Base-by-base conservation (phyloP, 2,113 vertebrate species). In the Noturus placidus region DNA sequence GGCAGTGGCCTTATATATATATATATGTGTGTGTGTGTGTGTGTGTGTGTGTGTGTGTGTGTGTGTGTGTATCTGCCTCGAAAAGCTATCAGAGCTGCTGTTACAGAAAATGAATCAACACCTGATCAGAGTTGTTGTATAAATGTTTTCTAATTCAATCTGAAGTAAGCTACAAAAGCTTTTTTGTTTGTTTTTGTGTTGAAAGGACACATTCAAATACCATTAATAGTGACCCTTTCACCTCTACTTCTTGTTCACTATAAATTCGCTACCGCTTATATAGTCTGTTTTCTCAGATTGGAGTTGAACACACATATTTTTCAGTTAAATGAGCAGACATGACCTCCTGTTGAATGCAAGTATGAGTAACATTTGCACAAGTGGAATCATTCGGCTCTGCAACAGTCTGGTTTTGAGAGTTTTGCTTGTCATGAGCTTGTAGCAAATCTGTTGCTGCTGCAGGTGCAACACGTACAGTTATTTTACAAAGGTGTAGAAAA, bases 1-100 rank as follows among this genome's bases (percentile, higher is more conserved):
- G 87, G 87, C 89, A 59, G 69, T 82, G 82, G 27, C 59, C 87
- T 85, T 78, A 15, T n/a, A n/a, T n/a, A n/a, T n/a, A n/a, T n/a
- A n/a, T n/a, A n/a, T n/a, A n/a, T n/a, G n/a, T n/a, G n/a, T n/a
- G n/a, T n/a, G n/a, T n/a, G n/a, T n/a, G n/a, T n/a, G n/a, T n/a
- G n/a, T n/a, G n/a, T n/a, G n/a, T n/a, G n/a, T n/a, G n/a, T n/a
- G n/a, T n/a, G n/a, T n/a, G n/a, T n/a, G n/a, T n/a, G n/a, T n/a
- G n/a, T n/a, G n/a, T n/a, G n/a, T n/a, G n/a, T n/a, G 38, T 42
- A 42, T 25, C 59, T 61, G 22, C 22, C 59, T 61, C 6, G 20
- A 19, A 22, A 20, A 59, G 5, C 57, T 22, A 59, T 59, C 5
- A 59, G 57, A 5, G 17, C 19, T 59, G 57, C 57, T 22, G 19